Conservation (phyloP, 2,888 invertebrate species). For the Eudemis profundana region DNA sequence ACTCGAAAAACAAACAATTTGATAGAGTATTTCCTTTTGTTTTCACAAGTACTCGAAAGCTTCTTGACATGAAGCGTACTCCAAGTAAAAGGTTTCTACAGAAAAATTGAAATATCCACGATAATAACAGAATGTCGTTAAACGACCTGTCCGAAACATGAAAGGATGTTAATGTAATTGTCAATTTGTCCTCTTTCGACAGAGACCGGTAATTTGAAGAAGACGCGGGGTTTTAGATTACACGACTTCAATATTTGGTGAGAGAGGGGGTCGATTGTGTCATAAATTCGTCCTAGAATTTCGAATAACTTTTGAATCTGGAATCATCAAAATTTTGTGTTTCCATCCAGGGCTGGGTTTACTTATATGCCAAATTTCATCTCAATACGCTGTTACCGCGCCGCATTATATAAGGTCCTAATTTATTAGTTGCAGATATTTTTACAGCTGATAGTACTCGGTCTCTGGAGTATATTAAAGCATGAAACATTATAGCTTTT, state of each 20-base stretch:
- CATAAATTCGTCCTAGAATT: no score
- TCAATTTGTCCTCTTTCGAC: slow-evolving; percentile 5
- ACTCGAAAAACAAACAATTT: slow-evolving; percentile 26
- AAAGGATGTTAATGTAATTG: slow-evolving; percentile 25
- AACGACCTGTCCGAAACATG: slow-evolving; percentile 26
- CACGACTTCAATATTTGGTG: background rate
- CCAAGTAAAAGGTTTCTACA: slow-evolving; percentile 6
- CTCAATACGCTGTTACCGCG: no score
- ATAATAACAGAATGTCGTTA: slow-evolving; percentile 8
- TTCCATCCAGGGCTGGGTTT: no score
- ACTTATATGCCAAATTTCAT: no score
- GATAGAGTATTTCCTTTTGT: slow-evolving; percentile 17
- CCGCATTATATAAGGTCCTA: no score
- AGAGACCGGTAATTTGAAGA: background rate
- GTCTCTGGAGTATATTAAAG: no score
- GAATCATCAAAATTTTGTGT: no score
- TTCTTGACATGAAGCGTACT: slow-evolving; percentile 8
- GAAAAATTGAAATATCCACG: slow-evolving; percentile 9
- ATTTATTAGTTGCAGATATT: no score
- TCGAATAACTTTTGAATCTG: no score
- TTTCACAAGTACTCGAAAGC: slow-evolving; percentile 15
- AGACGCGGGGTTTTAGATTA: background rate
- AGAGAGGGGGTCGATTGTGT: background rate
- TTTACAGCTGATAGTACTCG: no score
- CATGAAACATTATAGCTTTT: no score